Base-by-base conservation (phyloP, 1,140 invertebrate genomes). In the Cephus cinctus region DNA sequence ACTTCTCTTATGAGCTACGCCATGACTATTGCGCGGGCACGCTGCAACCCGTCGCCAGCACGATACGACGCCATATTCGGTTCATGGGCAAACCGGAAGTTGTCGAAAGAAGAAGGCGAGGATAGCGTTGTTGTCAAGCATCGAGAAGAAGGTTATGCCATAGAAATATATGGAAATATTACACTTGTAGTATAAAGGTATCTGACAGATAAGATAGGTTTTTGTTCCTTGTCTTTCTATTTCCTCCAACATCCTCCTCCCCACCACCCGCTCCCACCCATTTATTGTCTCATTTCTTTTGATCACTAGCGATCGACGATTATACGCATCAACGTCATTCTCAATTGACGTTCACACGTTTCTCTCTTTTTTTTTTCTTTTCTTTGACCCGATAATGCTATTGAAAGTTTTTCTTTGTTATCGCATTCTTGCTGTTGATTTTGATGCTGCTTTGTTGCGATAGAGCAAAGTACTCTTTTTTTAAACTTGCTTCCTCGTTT, bases 1-100 rank as follows among this genome's bases (percentile, higher is more conserved):
- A 72, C 87, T 84, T 71, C 89, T 83, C 78, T 86, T 85, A 81
- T 89, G 88, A 71, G 83, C 85, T 78, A 90, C 89, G 69, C 89
- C 88, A 75, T 90, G 86, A 79, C 80, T 84, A 85, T 90, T 91
- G 78, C 86, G 81, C 71, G 81, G 80, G 61, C 78, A 78, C 60
- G 75, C 77, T 73, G 76, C 73, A 61, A n/a, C 67, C 73, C 61
- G 34, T 58, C 63, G 61, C 64, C 63, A 19, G 9, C n/a, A n/a
- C n/a, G n/a, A n/a, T n/a, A n/a, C n/a, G n/a, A 50, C 53, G 54
- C 54, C 54, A 57, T 62, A 57, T 64, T n/a, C 54, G 44, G 62
- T 71, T 68, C 66, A 65, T 63, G 62, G 61, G 52, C 59, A 65
- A 55, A 69, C 56, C 62, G 59, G 57, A 69, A 65, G 65, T 69